phyloP scores from a whole-genome alignment of 2,113 vertebrate species.

The Larimichthys polyactis region DNA sequence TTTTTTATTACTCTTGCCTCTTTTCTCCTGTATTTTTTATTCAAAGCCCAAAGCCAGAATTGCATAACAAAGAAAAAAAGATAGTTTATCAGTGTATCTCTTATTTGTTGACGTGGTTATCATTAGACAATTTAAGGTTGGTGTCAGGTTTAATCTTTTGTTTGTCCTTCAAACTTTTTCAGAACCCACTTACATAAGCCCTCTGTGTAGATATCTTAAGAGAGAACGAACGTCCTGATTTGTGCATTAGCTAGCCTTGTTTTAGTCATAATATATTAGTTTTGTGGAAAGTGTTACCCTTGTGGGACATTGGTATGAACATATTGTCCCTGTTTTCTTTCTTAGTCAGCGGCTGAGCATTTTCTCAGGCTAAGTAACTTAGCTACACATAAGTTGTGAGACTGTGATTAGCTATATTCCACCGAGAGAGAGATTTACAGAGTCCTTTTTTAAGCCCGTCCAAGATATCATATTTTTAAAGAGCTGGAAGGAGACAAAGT shows the following conservation, averaged over 20 bases:
- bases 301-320: constrained; percentile 55
- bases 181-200: background rate
- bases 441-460: constrained; percentile 53
- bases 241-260: constrained; percentile 24
- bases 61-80: background rate
- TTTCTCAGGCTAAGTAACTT: constrained; percentile 68
- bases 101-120: background rate
- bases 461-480: constrained; percentile 63
- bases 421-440: constrained; percentile 61
- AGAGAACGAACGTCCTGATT: constrained; percentile 26
- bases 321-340: constrained; percentile 49
- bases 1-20: background rate
- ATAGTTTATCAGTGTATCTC: background rate
- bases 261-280: constrained; percentile 38
- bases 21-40: constrained; percentile 4
- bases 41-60: background rate
- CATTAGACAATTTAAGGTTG: background rate
- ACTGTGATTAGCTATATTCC: constrained; percentile 67
- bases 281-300: constrained; percentile 24
- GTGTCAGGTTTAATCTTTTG: constrained; percentile 19
- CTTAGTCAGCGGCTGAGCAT: constrained; percentile 28
- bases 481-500: constrained; percentile 63
- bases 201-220: constrained; percentile 12
- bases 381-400: constrained; percentile 59
- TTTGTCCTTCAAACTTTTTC: background rate